Conservation (phyloP, 1,140 invertebrate species). For the Matsumurasca onukii region DNA sequence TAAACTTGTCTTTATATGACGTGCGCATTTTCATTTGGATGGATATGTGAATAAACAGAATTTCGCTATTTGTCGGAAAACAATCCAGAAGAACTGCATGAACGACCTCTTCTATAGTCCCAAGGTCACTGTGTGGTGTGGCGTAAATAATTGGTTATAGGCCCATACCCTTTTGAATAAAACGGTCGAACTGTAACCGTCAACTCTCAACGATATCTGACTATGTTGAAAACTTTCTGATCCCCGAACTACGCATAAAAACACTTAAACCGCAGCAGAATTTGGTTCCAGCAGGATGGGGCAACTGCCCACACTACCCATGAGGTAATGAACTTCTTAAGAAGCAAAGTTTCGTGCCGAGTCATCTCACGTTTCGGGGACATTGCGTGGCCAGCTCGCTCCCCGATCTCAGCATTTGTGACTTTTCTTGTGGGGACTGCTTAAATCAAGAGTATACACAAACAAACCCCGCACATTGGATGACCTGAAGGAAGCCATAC, state of each 20-base stretch:
- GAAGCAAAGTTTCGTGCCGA: conserved; percentile 38
- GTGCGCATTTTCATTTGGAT: conserved; percentile 40
- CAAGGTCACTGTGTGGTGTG: conserved; percentile 45
- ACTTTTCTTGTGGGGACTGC: conserved; percentile 45
- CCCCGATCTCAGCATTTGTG: conserved; percentile 44
- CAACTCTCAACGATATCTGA: conserved; percentile 18
- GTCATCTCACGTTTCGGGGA: conserved; percentile 39
- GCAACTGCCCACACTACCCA: conserved; percentile 42
- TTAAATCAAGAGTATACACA: conserved; percentile 41
- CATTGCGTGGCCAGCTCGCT: conserved; percentile 43
- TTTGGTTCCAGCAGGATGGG: conserved; percentile 39
- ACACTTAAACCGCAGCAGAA: background rate
- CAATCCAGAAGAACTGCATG: conserved; percentile 43
- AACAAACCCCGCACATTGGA: conserved; percentile 26
- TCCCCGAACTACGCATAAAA: background rate
- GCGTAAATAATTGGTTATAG: conserved; percentile 37
- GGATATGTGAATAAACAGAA: conserved; percentile 48
- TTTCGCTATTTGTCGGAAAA: conserved; percentile 43
- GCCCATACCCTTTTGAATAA: conserved; percentile 26
- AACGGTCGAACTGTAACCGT: conserved; percentile 28
- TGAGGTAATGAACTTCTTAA: conserved; percentile 39
- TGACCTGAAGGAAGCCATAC: conserved; percentile 27
- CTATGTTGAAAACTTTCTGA: conserved; percentile 22
- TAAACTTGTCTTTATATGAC: conserved; percentile 28
- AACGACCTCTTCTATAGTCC: conserved; percentile 45